Evolutionary conservation across 2,797 vertebrate genomes (phyloP).

Genomic region (Babyrousa celebensis): DNA sequence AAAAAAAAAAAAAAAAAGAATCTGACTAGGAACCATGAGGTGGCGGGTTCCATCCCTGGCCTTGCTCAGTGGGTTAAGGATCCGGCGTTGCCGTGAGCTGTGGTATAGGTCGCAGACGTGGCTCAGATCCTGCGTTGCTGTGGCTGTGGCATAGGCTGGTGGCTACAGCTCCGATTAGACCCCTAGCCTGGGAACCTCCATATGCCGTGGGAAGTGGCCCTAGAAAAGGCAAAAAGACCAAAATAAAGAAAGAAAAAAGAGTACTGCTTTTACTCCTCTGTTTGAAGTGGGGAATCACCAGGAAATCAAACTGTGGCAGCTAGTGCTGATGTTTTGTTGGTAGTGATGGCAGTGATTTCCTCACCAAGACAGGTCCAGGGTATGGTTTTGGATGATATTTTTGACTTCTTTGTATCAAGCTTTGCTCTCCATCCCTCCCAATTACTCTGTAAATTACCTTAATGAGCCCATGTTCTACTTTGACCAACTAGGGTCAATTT

Average conservation of each 20-base stretch:
- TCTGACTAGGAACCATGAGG: too few relatives aligned
- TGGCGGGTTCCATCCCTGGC: too few relatives aligned
- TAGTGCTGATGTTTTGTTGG: not conserved
- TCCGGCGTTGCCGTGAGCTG: too few relatives aligned
- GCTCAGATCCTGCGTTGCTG: too few relatives aligned
- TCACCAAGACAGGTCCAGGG: not conserved
- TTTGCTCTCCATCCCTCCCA: slow-evolving; percentile 14
- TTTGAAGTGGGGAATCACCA: slow-evolving; percentile 5
- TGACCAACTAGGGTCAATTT: slow-evolving; percentile 40
- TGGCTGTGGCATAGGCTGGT: too few relatives aligned
- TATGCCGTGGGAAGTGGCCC: too few relatives aligned
- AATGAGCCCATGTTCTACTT: slow-evolving; percentile 33
- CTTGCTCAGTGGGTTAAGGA: too few relatives aligned
- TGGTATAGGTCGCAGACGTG: too few relatives aligned
- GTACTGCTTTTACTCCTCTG: not conserved
- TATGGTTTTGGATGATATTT: slow-evolving; percentile 31
- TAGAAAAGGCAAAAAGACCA: too few relatives aligned
- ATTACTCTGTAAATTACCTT: slow-evolving; percentile 28
- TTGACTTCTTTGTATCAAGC: slow-evolving; percentile 40
- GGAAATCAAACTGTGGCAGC: not conserved
- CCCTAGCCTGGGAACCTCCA: too few relatives aligned
- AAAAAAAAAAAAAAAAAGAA: too few relatives aligned
- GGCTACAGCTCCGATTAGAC: too few relatives aligned
- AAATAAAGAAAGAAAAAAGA: not conserved
- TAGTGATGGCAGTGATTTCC: not conserved